phyloP scores from a whole-genome alignment of 2,113 vertebrate species.

The Hippocampus barbouri region DNA sequence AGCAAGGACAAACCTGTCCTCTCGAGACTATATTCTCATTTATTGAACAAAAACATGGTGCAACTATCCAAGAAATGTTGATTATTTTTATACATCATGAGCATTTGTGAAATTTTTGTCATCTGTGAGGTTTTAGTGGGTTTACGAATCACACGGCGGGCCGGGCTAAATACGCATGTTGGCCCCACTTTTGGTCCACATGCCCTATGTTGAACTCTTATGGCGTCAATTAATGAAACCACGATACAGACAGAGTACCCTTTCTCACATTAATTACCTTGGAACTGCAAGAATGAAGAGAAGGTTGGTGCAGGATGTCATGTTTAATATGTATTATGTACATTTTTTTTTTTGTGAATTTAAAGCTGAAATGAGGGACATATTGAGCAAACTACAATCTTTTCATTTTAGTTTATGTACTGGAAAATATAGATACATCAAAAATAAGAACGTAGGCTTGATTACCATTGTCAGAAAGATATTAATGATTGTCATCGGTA shows the following conservation, averaged over 20 bases:
- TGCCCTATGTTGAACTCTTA: neutral
- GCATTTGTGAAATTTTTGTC: neutral
- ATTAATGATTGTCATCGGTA: too few species aligned
- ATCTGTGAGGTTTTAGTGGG: neutral
- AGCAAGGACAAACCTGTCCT: too few species aligned
- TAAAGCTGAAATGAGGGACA: neutral
- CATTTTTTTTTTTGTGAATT: neutral
- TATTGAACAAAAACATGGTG: neutral
- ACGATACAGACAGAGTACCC: neutral
- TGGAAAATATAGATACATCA: too few species aligned
- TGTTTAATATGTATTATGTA: too few species aligned
- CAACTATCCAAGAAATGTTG: neutral
- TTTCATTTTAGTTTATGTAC: too few species aligned
- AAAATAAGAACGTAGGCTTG: too few species aligned
- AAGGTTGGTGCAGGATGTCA: too few species aligned
- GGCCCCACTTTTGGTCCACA: neutral
- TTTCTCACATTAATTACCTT: neutral
- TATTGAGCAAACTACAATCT: neutral
- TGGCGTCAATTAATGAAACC: too few species aligned
- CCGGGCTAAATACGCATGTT: neutral
- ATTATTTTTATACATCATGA: neutral
- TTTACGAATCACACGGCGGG: neutral
- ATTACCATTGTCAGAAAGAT: too few species aligned
- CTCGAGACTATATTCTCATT: too few species aligned
- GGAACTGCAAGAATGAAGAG: neutral